Evolutionary conservation across 2,888 invertebrate genomes (phyloP).

Genomic region (Ormia ochracea): DNA sequence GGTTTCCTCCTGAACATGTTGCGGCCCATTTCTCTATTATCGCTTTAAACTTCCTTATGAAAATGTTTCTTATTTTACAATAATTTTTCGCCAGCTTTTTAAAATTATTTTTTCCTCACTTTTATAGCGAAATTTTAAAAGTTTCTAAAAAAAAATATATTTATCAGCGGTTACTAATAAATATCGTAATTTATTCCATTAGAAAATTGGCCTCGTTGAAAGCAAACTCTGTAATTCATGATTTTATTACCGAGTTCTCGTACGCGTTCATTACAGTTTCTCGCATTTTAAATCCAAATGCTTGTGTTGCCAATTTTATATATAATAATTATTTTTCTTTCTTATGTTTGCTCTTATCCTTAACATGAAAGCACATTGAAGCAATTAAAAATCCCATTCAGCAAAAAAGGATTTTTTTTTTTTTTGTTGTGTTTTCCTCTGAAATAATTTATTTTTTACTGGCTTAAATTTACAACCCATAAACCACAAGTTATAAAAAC

Average conservation of each 20-base stretch:
- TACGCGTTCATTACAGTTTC: background rate
- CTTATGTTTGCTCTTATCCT: too few relatives aligned
- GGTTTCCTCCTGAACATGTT: too few relatives aligned
- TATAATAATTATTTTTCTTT: background rate
- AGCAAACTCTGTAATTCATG: background rate
- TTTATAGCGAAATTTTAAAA: too few relatives aligned
- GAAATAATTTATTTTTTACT: slow-evolving; percentile 22
- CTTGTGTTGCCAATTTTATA: background rate
- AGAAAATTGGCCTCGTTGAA: background rate
- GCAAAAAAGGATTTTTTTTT: background rate
- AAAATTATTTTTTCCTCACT: too few relatives aligned
- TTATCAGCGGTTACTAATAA: too few relatives aligned
- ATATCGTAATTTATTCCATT: background rate
- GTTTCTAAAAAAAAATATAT: too few relatives aligned
- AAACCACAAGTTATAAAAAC: slow-evolving; percentile 53
- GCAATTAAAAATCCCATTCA: slow-evolving; percentile 46
- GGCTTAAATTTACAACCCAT: slow-evolving; percentile 45
- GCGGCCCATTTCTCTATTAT: too few relatives aligned
- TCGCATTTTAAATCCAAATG: slow-evolving; percentile 26
- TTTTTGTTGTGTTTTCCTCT: background rate
- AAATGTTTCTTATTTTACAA: too few relatives aligned
- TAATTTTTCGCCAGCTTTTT: too few relatives aligned
- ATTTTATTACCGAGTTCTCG: background rate
- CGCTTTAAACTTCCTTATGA: too few relatives aligned
- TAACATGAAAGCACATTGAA: slow-evolving; percentile 27